Percentiles rank a stretch among this genome's conserved stretches.
phyloP scores from a whole-genome alignment of 2,113 vertebrate genomes.

The Corapipo altera region DNA sequence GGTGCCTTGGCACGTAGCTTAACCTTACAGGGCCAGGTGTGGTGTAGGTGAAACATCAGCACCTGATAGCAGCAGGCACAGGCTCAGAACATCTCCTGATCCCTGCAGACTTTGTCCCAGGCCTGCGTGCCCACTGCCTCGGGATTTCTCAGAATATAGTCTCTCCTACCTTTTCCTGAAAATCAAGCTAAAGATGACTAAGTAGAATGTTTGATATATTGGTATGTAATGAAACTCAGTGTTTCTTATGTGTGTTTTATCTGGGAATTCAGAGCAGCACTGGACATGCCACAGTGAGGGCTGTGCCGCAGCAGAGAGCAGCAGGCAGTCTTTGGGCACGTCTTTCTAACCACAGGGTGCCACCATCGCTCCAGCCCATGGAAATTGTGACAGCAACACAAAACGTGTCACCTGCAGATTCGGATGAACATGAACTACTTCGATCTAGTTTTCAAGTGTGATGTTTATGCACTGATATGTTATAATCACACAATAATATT shows the following conservation, averaged over 20 bases:
- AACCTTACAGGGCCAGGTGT: background rate
- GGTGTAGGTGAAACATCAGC: background rate
- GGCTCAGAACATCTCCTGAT: too few relatives aligned
- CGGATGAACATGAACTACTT: background rate
- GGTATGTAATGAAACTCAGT: background rate
- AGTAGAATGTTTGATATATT: accelerated
- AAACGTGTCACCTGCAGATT: background rate
- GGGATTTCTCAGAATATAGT: background rate
- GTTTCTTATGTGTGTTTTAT: background rate
- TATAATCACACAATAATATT: slow-evolving; percentile 32
- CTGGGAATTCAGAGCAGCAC: background rate
- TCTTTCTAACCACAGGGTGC: slow-evolving; percentile 62
- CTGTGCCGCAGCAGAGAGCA: background rate
- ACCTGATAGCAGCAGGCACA: background rate
- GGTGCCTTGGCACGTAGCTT: background rate
- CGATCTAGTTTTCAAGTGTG: background rate
- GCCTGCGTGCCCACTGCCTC: too few relatives aligned
- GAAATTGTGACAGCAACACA: background rate
- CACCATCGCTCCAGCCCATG: slow-evolving; percentile 29
- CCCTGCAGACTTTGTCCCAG: background rate
- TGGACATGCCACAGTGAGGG: background rate
- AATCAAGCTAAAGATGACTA: background rate
- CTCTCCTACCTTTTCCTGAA: accelerated
- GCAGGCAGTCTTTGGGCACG: background rate
- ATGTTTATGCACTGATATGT: background rate